Conservation (phyloP, 1,140 invertebrate species). For the Aphidius ervi region DNA sequence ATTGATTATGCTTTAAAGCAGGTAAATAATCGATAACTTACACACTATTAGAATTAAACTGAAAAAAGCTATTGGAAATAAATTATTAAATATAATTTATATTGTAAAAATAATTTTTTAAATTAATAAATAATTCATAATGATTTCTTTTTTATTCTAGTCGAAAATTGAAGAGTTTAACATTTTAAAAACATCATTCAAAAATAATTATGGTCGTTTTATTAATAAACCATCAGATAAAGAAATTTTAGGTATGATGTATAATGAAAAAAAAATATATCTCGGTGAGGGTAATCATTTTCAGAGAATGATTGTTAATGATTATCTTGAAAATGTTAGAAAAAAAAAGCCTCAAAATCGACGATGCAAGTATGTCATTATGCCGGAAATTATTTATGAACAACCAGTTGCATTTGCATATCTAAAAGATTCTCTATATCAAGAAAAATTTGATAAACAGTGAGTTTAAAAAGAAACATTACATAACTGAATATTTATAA, state of each 20-base stretch:
- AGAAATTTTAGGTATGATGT: background rate
- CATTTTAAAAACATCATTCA: too few relatives aligned
- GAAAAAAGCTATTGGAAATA: background rate
- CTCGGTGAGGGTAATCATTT: background rate
- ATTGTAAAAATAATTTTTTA: background rate
- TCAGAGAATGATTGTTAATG: background rate
- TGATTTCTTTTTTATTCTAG: background rate
- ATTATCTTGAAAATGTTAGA: background rate
- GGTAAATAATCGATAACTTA: conserved; percentile 49
- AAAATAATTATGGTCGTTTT: background rate
- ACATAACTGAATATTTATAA: too few relatives aligned
- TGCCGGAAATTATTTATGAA: conserved; percentile 3
- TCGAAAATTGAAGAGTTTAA: background rate
- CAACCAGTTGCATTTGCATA: background rate
- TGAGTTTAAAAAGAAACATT: background rate
- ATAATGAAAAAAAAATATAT: background rate
- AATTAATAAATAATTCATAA: background rate
- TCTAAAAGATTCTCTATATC: background rate
- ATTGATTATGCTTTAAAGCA: conserved; percentile 62
- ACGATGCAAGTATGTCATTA: conserved; percentile 1
- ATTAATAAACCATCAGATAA: background rate
- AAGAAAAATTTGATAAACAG: background rate
- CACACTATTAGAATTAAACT: conserved; percentile 3
- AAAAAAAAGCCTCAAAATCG: background rate
- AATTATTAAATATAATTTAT: background rate